These are phyloP conservation scores for Pelagia noctiluca DNA, from an alignment of 30 jellyfish, hydroid and myxozoan genomes.

Conservation along the genomic window DNA sequence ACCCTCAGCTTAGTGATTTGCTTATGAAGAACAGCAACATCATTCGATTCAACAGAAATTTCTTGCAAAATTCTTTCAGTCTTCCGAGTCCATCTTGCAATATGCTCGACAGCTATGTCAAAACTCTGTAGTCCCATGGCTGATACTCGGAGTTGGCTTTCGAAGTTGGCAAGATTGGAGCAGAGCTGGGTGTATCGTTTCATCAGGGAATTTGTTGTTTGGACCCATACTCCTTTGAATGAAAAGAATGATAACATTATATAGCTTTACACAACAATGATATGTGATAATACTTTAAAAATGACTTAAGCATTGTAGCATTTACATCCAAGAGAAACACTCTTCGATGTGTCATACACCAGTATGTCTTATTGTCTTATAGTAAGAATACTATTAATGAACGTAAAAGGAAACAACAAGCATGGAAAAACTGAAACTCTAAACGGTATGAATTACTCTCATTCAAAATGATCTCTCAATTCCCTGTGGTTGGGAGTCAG, in stretches of 20 bases:
- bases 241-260: not conserved
- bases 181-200: slow-evolving; percentile 82
- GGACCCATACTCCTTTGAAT: slow-evolving; percentile 89
- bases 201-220: slow-evolving; percentile 76
- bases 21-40: slow-evolving; percentile 59
- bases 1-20: slow-evolving; percentile 91
- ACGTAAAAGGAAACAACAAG: not conserved
- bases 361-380: no score
- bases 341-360: no score
- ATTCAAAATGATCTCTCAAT: no score
- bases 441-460: no score
- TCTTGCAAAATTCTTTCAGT: slow-evolving; percentile 68
- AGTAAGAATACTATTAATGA: no score
- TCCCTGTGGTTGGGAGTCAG: no score
- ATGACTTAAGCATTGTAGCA: no score
- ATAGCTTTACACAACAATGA: no score
- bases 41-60: slow-evolving; percentile 69
- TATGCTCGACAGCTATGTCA: slow-evolving; percentile 76
- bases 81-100: slow-evolving; percentile 76
- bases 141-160: slow-evolving; percentile 86
- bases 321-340: no score
- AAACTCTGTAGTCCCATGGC: slow-evolving; percentile 74
- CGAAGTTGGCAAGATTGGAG: slow-evolving; percentile 68
- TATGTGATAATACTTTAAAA: no score
- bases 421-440: not conserved